phyloP scores from a whole-genome alignment of 2,797 vertebrate genomes.

The Rachycentron canadum region DNA sequence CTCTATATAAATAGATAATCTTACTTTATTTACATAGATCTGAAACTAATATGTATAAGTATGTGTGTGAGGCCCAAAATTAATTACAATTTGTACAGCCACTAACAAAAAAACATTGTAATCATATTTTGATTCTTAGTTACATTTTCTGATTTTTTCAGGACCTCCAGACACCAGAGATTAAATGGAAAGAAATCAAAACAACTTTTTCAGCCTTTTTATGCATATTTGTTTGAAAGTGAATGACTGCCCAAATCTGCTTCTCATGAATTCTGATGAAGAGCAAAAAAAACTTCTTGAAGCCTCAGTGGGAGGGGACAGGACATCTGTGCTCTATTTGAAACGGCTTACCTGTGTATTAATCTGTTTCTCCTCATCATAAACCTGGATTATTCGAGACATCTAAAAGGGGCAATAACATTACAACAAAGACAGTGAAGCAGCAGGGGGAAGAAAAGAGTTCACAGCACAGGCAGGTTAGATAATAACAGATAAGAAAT shows the following conservation, averaged over 20 bases:
- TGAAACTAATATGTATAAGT: not conserved
- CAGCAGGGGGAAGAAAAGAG: constrained; percentile 85
- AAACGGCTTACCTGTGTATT: constrained; percentile 99
- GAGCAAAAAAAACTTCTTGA: constrained; percentile 70
- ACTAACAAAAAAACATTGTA: not conserved
- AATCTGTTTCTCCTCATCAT: constrained; percentile 99
- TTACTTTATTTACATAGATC: no score
- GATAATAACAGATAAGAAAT: constrained; percentile 71
- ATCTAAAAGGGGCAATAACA: constrained; percentile 97
- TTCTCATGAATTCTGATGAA: constrained; percentile 20
- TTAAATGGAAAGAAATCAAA: not conserved
- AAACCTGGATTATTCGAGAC: constrained; percentile 99
- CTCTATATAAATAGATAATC: no score
- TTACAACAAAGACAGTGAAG: constrained; percentile 94
- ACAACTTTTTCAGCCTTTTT: not conserved
- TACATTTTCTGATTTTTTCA: not conserved
- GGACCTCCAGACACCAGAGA: not conserved
- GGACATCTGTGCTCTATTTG: constrained; percentile 85
- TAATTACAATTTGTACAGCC: not conserved
- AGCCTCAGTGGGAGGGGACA: constrained; percentile 86
- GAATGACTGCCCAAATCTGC: not conserved
- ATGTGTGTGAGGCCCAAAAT: not conserved
- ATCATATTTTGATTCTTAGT: not conserved
- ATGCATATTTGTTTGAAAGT: not conserved
- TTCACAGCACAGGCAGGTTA: constrained; percentile 87